Conservation (phyloP, 2,888 invertebrate species). For the Tyria jacobaeae region DNA sequence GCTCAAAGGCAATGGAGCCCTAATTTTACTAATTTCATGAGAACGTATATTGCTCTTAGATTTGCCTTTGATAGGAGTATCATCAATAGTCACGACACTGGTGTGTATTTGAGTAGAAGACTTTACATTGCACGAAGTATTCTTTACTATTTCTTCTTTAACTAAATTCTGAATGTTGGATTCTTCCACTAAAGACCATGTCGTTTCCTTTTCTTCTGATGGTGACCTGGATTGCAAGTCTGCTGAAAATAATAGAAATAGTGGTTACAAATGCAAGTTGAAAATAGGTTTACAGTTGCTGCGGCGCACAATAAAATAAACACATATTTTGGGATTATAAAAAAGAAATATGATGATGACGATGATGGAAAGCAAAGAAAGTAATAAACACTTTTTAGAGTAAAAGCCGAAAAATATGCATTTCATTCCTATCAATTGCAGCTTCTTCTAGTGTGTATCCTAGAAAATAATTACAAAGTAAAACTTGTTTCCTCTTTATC, state of each 20-base stretch:
- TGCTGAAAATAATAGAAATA: constrained; percentile 55
- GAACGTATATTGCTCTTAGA: constrained; percentile 60
- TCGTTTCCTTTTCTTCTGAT: constrained; percentile 48
- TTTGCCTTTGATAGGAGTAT: constrained; percentile 75
- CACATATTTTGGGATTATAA: too few relatives aligned
- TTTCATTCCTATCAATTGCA: too few relatives aligned
- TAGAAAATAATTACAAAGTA: too few relatives aligned
- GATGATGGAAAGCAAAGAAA: too few relatives aligned
- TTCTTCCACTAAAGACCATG: constrained; percentile 74
- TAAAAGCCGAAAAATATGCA: too few relatives aligned
- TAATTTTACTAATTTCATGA: constrained; percentile 80
- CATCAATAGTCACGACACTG: constrained; percentile 59
- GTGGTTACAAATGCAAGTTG: not conserved
- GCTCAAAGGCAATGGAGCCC: constrained; percentile 60
- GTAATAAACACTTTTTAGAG: too few relatives aligned
- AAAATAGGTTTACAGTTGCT: too few relatives aligned
- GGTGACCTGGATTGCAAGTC: constrained; percentile 64
- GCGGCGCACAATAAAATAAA: too few relatives aligned
- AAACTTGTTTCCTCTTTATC: too few relatives aligned
- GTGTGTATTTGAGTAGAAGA: constrained; percentile 63
- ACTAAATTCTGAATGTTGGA: constrained; percentile 63
- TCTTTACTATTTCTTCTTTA: constrained; percentile 57
- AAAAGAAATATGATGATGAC: too few relatives aligned
- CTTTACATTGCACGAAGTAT: constrained; percentile 54
- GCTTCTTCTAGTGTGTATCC: too few relatives aligned